Percentiles rank a stretch among this genome's conserved stretches.
These are phyloP conservation scores for Nettapus auritus DNA, from an alignment of 2,113 vertebrate species.

Conservation along the genomic window DNA sequence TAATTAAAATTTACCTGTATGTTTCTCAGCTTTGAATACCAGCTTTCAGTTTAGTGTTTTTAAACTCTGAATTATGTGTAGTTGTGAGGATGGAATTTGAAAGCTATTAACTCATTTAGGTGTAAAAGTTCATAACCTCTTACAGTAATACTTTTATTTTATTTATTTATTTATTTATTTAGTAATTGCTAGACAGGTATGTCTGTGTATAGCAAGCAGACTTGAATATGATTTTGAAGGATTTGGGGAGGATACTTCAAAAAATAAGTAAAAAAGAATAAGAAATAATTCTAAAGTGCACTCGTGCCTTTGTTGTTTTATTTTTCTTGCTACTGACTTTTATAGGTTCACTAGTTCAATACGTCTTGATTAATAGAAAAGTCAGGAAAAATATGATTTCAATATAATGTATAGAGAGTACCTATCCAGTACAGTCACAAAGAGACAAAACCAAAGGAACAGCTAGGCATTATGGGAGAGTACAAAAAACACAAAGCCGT, in stretches of 20 bases:
- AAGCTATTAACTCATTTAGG: constrained; percentile 3
- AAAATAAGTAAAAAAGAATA: too few species aligned
- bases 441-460: background rate
- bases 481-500: background rate
- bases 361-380: background rate
- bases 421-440: background rate
- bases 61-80: background rate
- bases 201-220: background rate
- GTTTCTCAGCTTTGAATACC: background rate
- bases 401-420: fast-evolving
- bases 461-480: background rate
- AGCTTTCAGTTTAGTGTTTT: background rate
- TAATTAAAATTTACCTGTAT: background rate
- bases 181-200: background rate
- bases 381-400: background rate
- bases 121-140: background rate
- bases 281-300: background rate
- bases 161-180: background rate
- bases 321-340: background rate
- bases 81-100: background rate
- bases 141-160: background rate
- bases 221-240: background rate
- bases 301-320: background rate
- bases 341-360: background rate
- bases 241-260: background rate